Percentiles rank a stretch among this genome's conserved stretches.
phyloP scores from a whole-genome alignment of 2,888 invertebrate species.

The Drymonia ruficornis region DNA sequence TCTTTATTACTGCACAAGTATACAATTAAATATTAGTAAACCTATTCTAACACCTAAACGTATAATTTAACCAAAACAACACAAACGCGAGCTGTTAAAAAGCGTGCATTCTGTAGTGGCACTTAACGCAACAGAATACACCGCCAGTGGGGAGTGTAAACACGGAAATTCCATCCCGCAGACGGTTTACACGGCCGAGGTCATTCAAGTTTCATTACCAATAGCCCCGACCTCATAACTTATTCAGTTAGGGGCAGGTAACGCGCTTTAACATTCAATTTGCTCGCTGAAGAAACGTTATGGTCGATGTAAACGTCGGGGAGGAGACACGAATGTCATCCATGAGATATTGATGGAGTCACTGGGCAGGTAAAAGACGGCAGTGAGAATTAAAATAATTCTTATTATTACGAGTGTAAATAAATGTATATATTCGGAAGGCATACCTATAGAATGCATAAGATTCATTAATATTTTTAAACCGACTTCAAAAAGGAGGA shows the following conservation, averaged over 20 bases:
- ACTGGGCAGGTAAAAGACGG: too few species aligned
- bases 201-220: constrained; percentile 82
- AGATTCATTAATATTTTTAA: too few species aligned
- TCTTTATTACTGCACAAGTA: too few species aligned
- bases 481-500: too few species aligned
- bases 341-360: constrained; percentile 1
- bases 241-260: constrained; percentile 80
- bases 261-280: constrained; percentile 81
- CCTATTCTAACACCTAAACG: not conserved
- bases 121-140: constrained; percentile 61
- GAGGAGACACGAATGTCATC: constrained; percentile 24
- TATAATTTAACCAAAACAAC: constrained; percentile 38
- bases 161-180: constrained; percentile 67
- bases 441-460: too few species aligned
- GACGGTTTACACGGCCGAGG: constrained; percentile 65
- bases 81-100: constrained; percentile 27
- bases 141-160: constrained; percentile 57
- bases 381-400: too few species aligned
- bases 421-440: too few species aligned
- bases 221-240: constrained; percentile 77
- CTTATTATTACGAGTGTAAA: too few species aligned
- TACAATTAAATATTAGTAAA: too few species aligned
- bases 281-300: constrained; percentile 70
- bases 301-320: constrained; percentile 50
- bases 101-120: constrained; percentile 48